Conservation (phyloP, 2,797 vertebrate genomes). For the Sarcophilus harrisii region DNA sequence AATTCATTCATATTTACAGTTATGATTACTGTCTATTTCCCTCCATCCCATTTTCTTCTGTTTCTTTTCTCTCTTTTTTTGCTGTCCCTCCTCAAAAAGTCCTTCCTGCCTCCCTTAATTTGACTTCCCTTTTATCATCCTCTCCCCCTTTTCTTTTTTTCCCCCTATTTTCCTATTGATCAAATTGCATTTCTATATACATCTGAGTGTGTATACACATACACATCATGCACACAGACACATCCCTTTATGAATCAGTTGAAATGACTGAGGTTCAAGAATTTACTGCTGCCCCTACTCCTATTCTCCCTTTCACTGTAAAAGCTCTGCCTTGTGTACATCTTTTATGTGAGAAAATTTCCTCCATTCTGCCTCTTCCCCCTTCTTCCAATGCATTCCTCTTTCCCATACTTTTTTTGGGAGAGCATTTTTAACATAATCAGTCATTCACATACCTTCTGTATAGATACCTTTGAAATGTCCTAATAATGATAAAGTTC, state of each 20-base stretch:
- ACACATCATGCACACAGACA: neutral
- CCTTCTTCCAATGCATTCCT: neutral
- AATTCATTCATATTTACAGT: neutral
- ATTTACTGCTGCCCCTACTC: neutral
- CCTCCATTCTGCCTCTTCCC: neutral
- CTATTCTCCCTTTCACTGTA: neutral
- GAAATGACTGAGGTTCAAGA: neutral
- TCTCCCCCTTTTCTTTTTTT: neutral
- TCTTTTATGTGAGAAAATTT: neutral
- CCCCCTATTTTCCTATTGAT: neutral
- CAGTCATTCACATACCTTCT: neutral
- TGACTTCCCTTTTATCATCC: neutral
- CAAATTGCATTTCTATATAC: neutral
- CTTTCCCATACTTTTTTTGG: neutral
- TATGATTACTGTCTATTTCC: neutral
- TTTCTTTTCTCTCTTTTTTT: neutral
- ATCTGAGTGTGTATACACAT: neutral
- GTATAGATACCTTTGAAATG: neutral
- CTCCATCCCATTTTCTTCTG: neutral
- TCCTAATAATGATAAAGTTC: neutral
- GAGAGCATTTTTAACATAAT: neutral
- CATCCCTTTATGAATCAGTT: neutral
- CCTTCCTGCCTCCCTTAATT: neutral
- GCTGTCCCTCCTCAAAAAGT: neutral
- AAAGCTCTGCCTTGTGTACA: neutral